Evolutionary conservation across 2,888 invertebrate species (phyloP), one percentile per base, ranked within the genome.

Genomic region (Mimas tiliae): DNA sequence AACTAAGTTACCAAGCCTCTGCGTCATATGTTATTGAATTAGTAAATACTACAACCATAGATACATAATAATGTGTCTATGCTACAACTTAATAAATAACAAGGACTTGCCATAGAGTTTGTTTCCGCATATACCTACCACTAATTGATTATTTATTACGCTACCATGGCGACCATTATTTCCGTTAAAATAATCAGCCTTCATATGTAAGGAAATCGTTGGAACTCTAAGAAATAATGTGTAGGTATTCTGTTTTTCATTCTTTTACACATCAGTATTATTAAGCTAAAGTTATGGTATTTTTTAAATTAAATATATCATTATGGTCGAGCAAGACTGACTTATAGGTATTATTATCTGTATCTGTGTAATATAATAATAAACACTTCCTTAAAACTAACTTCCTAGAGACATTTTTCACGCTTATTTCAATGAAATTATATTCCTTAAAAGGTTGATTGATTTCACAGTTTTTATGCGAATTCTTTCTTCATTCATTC

Each of bases 351-450:
- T 27, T 27, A 33, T 33, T 34, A n/a, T n/a, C 33, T 33, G 33
- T n/a, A 33, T n/a, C 33, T n/a, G 0, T 16, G 19, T 19, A 16
- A 58, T 16, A 38, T 19, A 58, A 19, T 34, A 38, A 11, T 34
- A 16, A 52, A 27, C 38, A 38, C 38, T 58, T 38, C 55, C 55
- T 58, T 16, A 58, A 27, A 58, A n/a, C 38, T 38, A 58, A 38
- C 55, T 58, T 58, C 55, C 55, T 58, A 45, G 42, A 42, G n/a
- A 16, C 33, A 64, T 64, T 48, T 48, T 48, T 58, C 55, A 55
- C 34, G 55, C 55, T 34, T 58, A 27, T 62, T 62, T 62, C 38
- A 51, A 16, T 50, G 34, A 48, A 52, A 62, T 47, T 63, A 62
- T 48, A 11, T 58, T 58, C 38, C 38, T 38, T 42, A 16, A 33